Conservation (phyloP, 2,113 vertebrate genomes). For the Isichthys henryi region DNA sequence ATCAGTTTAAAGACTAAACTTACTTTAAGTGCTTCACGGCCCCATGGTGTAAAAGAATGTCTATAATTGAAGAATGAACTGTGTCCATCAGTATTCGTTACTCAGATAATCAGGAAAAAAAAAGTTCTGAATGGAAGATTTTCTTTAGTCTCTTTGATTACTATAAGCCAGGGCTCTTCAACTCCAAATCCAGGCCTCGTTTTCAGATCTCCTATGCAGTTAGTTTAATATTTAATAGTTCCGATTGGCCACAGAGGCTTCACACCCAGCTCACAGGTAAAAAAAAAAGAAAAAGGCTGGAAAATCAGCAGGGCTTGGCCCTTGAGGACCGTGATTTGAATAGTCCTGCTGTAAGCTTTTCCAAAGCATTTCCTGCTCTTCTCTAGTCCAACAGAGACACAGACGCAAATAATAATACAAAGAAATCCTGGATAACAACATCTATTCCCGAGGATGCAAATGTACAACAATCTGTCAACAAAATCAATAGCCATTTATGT, state of each 20-base stretch:
- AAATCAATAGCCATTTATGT: background rate
- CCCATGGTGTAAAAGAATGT: background rate
- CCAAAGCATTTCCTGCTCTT: background rate
- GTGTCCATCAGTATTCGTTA: background rate
- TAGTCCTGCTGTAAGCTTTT: background rate
- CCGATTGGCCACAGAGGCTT: background rate
- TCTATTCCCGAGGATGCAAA: background rate
- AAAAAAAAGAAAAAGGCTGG: background rate
- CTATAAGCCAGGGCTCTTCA: background rate
- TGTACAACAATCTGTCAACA: background rate
- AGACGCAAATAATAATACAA: background rate
- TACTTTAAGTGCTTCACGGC: constrained; percentile 34
- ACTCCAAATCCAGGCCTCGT: background rate
- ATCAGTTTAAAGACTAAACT: background rate
- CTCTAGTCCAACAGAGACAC: background rate
- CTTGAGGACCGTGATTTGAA: background rate
- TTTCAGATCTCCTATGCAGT: background rate
- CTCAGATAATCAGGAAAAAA: background rate
- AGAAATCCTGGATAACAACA: background rate
- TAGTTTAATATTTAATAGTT: background rate
- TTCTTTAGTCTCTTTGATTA: background rate
- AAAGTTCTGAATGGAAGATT: background rate
- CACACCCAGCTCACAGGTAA: background rate
- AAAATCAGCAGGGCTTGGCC: background rate
- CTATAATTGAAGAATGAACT: background rate